Base-by-base conservation (phyloP, 2,888 invertebrate genomes). In the Hirtodrosophila trivittata region DNA sequence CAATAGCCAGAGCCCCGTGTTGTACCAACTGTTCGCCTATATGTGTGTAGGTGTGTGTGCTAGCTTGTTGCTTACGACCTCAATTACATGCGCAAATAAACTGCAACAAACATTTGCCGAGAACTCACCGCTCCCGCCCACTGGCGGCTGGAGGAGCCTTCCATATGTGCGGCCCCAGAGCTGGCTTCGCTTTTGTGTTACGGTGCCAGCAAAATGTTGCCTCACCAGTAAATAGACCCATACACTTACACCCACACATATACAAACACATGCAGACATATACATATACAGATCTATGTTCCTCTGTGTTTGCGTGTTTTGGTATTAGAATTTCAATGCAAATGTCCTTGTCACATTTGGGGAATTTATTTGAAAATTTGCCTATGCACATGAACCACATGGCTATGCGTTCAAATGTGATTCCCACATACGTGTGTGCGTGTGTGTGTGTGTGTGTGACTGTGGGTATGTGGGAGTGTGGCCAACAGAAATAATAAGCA, bases 281-380 rank as follows among this genome's bases (percentile, higher is more conserved):
- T 10, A 33, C 12, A 13, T 33, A 33, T 33, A 10, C 13, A 33
- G 6, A 33, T 33, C 10, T 6, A 33, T 10, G 25, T 12, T 10
- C 9, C 30, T n/a, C n/a, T 54, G 43, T 52, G 47, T 51, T 63
- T 66, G 58, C 47, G 66, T 63, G 60, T 52, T 77, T 67, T 64
- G 65, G 84, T 64, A 71, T 80, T 80, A 62, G 74, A 58, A 77
- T 81, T 82, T 82, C 80, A 70, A 77, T 83, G 83, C 80, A 83
- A 82, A 85, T 83, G 82, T 78, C 82, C 80, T 80, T 80, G 80
- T 84, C 85, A 77, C 80, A 84, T 81, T 84, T 82, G 66, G 80
- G 73, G 67, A 82, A 85, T 77, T 82, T 82, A 85, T 85, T 83
- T 77, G 78, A 75, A 75, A 77, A 75, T 67, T 72, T 62, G 66